Evolutionary conservation across 2,113 vertebrate genomes (phyloP), one percentile per base, ranked within the genome.

Genomic region (Mugil cephalus): DNA sequence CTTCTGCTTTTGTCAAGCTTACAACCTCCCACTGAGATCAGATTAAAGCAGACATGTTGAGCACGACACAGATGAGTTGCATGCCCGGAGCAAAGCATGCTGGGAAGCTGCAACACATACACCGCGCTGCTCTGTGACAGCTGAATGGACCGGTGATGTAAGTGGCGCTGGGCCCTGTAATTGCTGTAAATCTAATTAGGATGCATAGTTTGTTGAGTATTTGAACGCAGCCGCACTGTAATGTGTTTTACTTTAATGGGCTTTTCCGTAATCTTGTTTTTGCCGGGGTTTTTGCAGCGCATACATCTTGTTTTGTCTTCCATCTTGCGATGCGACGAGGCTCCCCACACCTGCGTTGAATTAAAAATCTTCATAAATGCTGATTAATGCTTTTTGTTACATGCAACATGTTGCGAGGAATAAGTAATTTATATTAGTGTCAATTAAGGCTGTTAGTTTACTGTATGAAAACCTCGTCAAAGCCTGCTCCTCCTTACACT

Each of bases 181-280:
- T 92, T 84, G 73, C 70, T 59, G 54, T 40, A 81, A 88, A 92
- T 91, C 71, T 63, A 62, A 82, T 90, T 85, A 80, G 79, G 72
- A 85, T 75, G 77, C 83, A 75, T 65, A 72, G 87, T 59, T 79
- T 18, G 30, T 73, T 79, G 82, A 72, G 74, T 66, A 40, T 77
- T 75, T 75, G 56, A 80, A 84, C 53, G 56, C 74, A 13, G 68
- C 69, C 64, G 10, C 43, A 15, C 54, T 50, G 70, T 82, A 89
- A 87, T 83, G 58, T 80, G 60, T 63, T 79, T 76, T 30, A 2
- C 24, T 30, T 84, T 88, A 85, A 92, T 84, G 86, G 89, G 87
- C 88, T 91, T 91, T 84, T 74, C 59, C 7, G 19, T 90, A 90
- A 90, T 83, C 84, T 69, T 24, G 82, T 92, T 89, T 89, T 74